These are phyloP conservation scores for Mellilla xanthometata DNA, from an alignment of 2,888 invertebrate genomes.

Conservation along the genomic window DNA sequence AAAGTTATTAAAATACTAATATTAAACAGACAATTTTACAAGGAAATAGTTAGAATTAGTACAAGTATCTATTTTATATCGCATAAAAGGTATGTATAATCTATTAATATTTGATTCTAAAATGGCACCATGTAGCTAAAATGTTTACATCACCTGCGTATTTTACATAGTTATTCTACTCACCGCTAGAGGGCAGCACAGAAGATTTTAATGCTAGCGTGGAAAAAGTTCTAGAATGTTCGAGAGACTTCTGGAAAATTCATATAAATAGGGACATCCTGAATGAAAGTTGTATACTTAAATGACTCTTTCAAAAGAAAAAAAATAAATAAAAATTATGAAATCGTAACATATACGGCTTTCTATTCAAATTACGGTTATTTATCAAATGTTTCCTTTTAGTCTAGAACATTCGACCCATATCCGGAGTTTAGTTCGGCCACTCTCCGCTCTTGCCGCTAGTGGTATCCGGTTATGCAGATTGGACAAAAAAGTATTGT, in stretches of 20 bases:
- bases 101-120: no score
- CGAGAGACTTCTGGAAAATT: conserved; percentile 24
- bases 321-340: neutral
- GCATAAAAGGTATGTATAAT: no score
- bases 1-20: no score
- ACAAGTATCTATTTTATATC: no score
- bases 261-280: conserved; percentile 18
- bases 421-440: conserved; percentile 51
- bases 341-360: neutral
- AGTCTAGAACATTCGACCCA: conserved; percentile 61
- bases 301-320: neutral
- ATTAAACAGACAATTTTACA: no score
- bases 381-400: conserved; percentile 19
- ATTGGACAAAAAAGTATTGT: conserved; percentile 2
- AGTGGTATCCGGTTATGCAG: conserved; percentile 42
- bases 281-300: conserved; percentile 29
- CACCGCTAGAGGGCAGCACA: conserved; percentile 37
- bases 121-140: no score
- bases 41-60: no score
- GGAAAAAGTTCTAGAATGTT: conserved; percentile 45
- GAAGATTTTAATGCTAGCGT: neutral
- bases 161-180: conserved; percentile 39
- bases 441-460: conserved; percentile 47
- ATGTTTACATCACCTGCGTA: conserved; percentile 43
- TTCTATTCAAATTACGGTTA: conserved; percentile 1